Evolutionary conservation across 92 coral and sea anemone species (phyloP).

Genomic region (Blastomussa wellsi): DNA sequence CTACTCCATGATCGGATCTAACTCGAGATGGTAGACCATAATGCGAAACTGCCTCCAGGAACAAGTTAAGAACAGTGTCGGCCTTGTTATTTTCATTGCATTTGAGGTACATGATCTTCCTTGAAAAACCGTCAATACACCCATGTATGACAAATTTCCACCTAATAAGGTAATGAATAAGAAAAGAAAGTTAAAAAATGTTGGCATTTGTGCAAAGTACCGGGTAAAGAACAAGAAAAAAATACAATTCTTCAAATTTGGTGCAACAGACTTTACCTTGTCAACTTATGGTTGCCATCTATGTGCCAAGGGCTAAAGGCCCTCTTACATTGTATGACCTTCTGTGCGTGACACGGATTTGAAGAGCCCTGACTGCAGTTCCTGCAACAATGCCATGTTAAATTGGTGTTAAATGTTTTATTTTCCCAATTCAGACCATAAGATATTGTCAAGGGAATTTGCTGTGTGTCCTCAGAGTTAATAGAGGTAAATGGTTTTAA

Average conservation of each 20-base stretch:
- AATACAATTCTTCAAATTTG: too few species aligned
- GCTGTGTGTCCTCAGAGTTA: too few species aligned
- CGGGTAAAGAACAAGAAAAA: too few species aligned
- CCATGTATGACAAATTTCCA: too few species aligned
- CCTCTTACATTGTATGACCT: slow-evolving; percentile 61
- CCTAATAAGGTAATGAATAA: too few species aligned
- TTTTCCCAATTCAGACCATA: too few species aligned
- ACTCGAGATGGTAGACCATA: too few species aligned
- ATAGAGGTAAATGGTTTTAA: too few species aligned
- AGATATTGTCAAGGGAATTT: too few species aligned
- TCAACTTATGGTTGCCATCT: slow-evolving; percentile 57
- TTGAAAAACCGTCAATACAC: slow-evolving; percentile 1
- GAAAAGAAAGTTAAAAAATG: too few species aligned
- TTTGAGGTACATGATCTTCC: background rate
- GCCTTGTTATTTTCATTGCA: slow-evolving; percentile 13
- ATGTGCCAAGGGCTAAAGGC: slow-evolving; percentile 62
- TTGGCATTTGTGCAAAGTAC: background rate
- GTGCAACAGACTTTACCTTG: slow-evolving; percentile 31
- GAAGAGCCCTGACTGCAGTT: slow-evolving; percentile 63
- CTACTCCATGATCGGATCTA: slow-evolving; percentile 4
- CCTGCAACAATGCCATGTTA: slow-evolving; percentile 6
- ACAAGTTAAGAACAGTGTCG: background rate
- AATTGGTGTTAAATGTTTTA: background rate
- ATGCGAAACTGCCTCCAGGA: too few species aligned
- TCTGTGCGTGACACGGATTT: slow-evolving; percentile 65